Base-by-base conservation (phyloP, 2,113 vertebrate genomes). In the Leucopsar rothschildi region DNA sequence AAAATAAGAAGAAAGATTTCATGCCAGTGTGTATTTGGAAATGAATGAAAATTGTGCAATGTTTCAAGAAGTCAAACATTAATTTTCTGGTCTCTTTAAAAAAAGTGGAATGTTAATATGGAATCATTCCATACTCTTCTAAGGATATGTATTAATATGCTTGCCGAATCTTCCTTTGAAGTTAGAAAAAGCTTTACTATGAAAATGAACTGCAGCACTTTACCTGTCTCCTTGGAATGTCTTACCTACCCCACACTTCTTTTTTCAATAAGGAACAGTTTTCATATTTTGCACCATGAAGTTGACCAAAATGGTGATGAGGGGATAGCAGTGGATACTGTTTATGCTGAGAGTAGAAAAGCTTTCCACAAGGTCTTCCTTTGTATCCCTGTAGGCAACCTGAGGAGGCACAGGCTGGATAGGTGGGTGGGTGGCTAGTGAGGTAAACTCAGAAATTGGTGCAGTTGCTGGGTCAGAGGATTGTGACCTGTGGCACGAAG, bases 381-480 rank as follows among this genome's bases (percentile, higher is more conserved):
- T 45, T n/a, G 27, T 19, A 59, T 35, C 10, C 9, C 79, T 53
- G 29, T 3, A 33, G 28, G 13, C 11, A 59, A 12, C 31, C n/a
- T 77, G 50, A 72, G n/a, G 39, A 69, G 50, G 9, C 60, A 37
- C 8, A 69, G 16, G 15, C 19, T 64, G 23, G 31, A 15, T 47
- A 37, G 33, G 12, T 17, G 27, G 15, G 5, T 35, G 31, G 31
- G 39, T 39, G 39, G 39, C 9, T 39, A 39, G 25, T 44, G 52
- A 60, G 8, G 10, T 39, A 40, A 56, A 60, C 7, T 64, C 29
- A 79, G 42, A 61, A 66, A 53, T 22, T 0, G 0, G 3, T 28
- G 19, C 12, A 28, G 2, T 25, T 73, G 29, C 50, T 59, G 16
- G 14, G 4, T 61, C 7, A 52, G 33, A 24, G 14, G 4, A 4